Evolutionary conservation across 2,797 vertebrate species (phyloP).

Genomic region (Alectoris magna): DNA sequence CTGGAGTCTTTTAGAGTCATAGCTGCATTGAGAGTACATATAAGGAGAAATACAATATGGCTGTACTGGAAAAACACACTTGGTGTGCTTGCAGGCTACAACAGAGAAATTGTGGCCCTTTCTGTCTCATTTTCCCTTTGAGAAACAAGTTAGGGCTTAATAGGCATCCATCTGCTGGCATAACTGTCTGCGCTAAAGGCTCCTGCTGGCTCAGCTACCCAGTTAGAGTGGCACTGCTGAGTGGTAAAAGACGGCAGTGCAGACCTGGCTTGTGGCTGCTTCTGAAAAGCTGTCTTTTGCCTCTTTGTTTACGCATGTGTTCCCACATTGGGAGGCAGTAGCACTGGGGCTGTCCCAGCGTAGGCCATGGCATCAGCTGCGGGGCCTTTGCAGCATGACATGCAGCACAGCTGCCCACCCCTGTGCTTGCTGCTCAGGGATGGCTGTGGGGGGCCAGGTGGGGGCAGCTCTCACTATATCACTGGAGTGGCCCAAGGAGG

Average conservation of each 20-base stretch:
- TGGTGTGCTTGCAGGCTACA: neutral
- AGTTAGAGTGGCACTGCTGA: neutral
- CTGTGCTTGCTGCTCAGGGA: too few species aligned
- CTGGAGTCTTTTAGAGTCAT: neutral
- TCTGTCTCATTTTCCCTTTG: constrained; percentile 19
- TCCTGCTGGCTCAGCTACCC: constrained; percentile 29
- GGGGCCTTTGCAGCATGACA: accelerated
- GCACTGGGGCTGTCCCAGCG: neutral
- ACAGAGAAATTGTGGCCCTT: neutral
- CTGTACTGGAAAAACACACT: neutral
- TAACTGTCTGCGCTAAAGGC: neutral
- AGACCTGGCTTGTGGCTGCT: neutral
- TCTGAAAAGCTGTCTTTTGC: neutral
- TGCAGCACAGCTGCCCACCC: neutral
- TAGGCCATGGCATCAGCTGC: neutral
- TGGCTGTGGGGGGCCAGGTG: neutral
- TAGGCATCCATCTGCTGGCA: neutral
- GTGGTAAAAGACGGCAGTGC: neutral
- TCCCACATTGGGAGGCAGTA: neutral
- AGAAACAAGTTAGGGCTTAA: constrained; percentile 29
- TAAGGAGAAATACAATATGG: constrained; percentile 1
- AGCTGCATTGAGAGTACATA: neutral
- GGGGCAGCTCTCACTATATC: neutral
- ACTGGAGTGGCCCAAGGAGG: neutral
- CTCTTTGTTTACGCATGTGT: neutral